Percentiles rank a stretch among this genome's conserved stretches.
These are phyloP conservation scores for Leuctra nigra DNA, from an alignment of 2,888 invertebrate species.

Conservation along the genomic window DNA sequence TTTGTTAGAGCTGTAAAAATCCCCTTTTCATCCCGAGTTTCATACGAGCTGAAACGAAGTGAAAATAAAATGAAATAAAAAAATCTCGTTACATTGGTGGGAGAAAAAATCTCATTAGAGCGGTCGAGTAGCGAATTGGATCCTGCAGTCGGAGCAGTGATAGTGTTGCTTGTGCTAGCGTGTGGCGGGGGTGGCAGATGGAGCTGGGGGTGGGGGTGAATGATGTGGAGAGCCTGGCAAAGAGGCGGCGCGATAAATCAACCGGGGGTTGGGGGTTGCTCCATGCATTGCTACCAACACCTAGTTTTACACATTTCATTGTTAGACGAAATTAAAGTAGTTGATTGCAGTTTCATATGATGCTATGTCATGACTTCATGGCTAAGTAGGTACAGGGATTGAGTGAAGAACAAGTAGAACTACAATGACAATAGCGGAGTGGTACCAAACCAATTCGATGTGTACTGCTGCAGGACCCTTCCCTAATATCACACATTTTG, in stretches of 20 bases:
- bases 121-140: slow-evolving; percentile 23
- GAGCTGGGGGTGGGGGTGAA: slow-evolving; percentile 17
- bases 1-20: slow-evolving; percentile 12
- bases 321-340: not conserved
- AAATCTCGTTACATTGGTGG: slow-evolving; percentile 28
- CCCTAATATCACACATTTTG: too few species aligned
- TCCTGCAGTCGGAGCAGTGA: slow-evolving; percentile 8
- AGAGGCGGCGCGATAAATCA: slow-evolving; percentile 25
- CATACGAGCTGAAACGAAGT: not conserved
- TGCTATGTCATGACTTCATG: too few species aligned
- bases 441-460: too few species aligned
- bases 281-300: too few species aligned
- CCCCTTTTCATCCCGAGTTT: slow-evolving; percentile 4
- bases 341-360: too few species aligned
- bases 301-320: slow-evolving; percentile 5
- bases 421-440: too few species aligned
- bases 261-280: slow-evolving; percentile 1
- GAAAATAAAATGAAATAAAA: slow-evolving; percentile 22
- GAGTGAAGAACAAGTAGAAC: too few species aligned
- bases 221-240: slow-evolving; percentile 21
- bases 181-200: not conserved
- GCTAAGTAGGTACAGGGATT: too few species aligned
- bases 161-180: not conserved
- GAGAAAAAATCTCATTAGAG: slow-evolving; percentile 28
- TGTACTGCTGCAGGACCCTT: too few species aligned